Conservation (phyloP, 1,140 invertebrate genomes). For the Thaumatotibia leucotreta region DNA sequence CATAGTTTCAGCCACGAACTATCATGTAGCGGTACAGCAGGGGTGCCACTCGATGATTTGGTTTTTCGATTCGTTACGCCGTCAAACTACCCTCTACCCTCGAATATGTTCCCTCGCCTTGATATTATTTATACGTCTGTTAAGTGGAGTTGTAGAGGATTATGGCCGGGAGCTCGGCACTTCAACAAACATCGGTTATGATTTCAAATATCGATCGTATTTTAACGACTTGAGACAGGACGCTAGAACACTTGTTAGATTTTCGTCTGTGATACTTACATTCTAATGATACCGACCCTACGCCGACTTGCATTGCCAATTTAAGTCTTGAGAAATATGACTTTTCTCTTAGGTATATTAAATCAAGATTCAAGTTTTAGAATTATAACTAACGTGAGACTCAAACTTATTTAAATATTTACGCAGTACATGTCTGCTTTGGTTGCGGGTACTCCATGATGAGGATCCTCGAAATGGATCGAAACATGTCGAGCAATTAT, state of each 20-base stretch:
- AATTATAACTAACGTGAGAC: too few relatives aligned
- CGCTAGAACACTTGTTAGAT: background rate
- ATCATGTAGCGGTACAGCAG: constrained; percentile 70
- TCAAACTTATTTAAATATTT: too few relatives aligned
- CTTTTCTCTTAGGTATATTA: too few relatives aligned
- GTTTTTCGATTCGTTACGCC: constrained; percentile 76
- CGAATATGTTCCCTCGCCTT: constrained; percentile 73
- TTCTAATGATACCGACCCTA: too few relatives aligned
- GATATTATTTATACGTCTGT: constrained; percentile 76
- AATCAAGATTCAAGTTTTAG: too few relatives aligned
- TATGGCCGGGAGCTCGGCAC: constrained; percentile 68
- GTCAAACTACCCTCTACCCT: constrained; percentile 74
- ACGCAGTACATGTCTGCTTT: too few relatives aligned
- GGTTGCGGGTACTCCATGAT: too few relatives aligned
- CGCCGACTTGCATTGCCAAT: too few relatives aligned
- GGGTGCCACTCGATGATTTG: constrained; percentile 76
- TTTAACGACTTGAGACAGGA: constrained; percentile 36
- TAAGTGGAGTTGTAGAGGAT: constrained; percentile 72
- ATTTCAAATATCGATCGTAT: constrained; percentile 66
- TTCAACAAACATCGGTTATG: constrained; percentile 73
- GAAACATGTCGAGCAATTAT: too few relatives aligned
- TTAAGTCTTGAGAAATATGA: too few relatives aligned
- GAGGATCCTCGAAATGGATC: too few relatives aligned
- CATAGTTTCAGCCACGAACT: constrained; percentile 44
- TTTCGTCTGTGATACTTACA: background rate